Conservation (phyloP, 2,113 vertebrate genomes). For the Apodemus sylvaticus region DNA sequence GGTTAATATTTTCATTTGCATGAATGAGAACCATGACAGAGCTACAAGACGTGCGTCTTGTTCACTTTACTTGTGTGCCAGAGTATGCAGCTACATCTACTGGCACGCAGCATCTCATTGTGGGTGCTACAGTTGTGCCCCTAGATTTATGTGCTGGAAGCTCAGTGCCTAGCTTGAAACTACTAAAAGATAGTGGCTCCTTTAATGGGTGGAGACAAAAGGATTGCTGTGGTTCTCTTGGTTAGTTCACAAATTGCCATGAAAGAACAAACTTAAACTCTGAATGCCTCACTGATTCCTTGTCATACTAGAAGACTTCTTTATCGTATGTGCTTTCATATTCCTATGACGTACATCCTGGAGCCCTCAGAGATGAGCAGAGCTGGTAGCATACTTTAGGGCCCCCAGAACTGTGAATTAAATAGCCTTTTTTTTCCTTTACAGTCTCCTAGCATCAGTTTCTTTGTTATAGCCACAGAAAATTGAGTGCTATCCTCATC, state of each 20-base stretch:
- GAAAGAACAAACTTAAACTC: not conserved
- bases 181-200: not conserved
- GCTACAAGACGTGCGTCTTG: not conserved
- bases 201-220: not conserved
- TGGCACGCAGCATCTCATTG: fast-evolving
- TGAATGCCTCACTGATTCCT: not conserved
- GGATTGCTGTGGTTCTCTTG: not conserved
- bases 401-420: not conserved
- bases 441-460: too few species aligned
- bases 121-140: not conserved
- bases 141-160: not conserved
- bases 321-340: not conserved
- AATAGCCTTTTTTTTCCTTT: not conserved
- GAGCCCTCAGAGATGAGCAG: not conserved
- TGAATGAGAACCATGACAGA: not conserved
- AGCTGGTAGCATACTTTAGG: not conserved
- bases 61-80: too few species aligned
- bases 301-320: not conserved
- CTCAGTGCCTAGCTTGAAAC: not conserved
- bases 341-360: too few species aligned
- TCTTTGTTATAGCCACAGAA: not conserved
- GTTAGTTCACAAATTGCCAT: not conserved
- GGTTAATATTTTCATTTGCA: not conserved
- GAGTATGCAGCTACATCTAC: not conserved
- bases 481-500: not conserved